Conservation (phyloP, 2,113 vertebrate genomes). For the Dromaius novaehollandiae region DNA sequence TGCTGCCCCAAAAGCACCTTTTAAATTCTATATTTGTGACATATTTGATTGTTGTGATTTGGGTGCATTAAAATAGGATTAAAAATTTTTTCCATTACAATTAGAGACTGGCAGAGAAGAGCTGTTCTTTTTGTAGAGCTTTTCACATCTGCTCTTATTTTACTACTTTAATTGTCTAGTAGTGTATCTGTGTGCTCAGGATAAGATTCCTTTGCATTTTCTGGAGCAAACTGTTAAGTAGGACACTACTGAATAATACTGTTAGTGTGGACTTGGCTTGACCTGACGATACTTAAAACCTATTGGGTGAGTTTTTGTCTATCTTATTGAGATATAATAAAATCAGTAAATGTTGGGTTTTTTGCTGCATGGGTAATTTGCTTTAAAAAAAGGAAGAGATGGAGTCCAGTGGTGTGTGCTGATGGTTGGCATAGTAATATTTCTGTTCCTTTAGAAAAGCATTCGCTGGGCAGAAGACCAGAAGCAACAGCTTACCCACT, state of each 20-base stretch:
- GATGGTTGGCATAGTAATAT: background rate
- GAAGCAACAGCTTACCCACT: constrained; percentile 21
- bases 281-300: background rate
- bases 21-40: background rate
- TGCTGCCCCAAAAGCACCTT: background rate
- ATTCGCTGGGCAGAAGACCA: constrained; percentile 24
- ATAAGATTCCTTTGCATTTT: background rate
- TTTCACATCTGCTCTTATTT: background rate
- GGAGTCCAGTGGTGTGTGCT: background rate
- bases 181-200: background rate
- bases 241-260: background rate
- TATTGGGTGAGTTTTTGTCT: background rate
- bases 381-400: background rate
- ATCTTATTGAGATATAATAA: background rate
- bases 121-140: background rate
- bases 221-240: background rate
- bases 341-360: background rate
- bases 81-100: background rate
- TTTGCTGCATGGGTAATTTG: background rate
- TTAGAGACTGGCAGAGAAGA: background rate
- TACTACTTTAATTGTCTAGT: background rate
- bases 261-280: background rate
- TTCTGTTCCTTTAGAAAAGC: constrained; percentile 8
- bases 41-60: background rate
- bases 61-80: background rate